Conservation (phyloP, 2,797 vertebrate species). For the Gymnothorax reevesii region DNA sequence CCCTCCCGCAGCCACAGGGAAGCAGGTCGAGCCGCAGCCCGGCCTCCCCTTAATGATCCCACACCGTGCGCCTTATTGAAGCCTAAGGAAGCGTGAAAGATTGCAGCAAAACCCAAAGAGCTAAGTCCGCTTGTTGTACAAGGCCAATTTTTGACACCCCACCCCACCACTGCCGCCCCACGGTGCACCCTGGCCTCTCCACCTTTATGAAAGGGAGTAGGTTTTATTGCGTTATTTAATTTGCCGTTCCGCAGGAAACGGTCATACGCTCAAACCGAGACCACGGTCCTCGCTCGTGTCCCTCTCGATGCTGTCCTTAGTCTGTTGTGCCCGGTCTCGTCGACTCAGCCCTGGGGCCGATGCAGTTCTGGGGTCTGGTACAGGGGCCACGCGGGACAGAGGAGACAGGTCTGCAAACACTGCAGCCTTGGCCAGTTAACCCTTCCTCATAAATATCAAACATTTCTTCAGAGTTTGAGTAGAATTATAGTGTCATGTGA, state of each 20-base stretch:
- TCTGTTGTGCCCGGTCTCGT: constrained; percentile 11
- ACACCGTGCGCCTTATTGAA: constrained; percentile 73
- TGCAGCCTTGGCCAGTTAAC: background rate
- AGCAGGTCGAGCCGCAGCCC: constrained; percentile 59
- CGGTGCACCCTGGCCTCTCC: constrained; percentile 56
- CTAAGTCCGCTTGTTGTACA: constrained; percentile 78
- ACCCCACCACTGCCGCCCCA: constrained; percentile 61
- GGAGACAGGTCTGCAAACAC: background rate
- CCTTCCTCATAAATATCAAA: background rate
- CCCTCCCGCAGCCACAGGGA: constrained; percentile 51
- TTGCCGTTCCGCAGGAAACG: constrained; percentile 72
- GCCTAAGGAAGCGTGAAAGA: constrained; percentile 78
- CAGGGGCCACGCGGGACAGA: background rate
- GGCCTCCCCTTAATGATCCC: constrained; percentile 61
- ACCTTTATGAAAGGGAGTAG: constrained; percentile 72
- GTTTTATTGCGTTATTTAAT: constrained; percentile 74
- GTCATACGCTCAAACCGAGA: constrained; percentile 44
- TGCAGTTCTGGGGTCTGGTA: constrained; percentile 2
- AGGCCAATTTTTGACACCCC: constrained; percentile 71
- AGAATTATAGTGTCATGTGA: background rate
- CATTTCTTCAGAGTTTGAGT: background rate
- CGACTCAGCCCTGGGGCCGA: constrained; percentile 22
- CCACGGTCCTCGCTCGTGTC: constrained; percentile 16
- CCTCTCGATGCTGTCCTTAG: constrained; percentile 30
- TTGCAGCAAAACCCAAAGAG: constrained; percentile 72